These are phyloP conservation scores for Columbina picui DNA, from an alignment of 2,113 vertebrate species.

Conservation along the genomic window DNA sequence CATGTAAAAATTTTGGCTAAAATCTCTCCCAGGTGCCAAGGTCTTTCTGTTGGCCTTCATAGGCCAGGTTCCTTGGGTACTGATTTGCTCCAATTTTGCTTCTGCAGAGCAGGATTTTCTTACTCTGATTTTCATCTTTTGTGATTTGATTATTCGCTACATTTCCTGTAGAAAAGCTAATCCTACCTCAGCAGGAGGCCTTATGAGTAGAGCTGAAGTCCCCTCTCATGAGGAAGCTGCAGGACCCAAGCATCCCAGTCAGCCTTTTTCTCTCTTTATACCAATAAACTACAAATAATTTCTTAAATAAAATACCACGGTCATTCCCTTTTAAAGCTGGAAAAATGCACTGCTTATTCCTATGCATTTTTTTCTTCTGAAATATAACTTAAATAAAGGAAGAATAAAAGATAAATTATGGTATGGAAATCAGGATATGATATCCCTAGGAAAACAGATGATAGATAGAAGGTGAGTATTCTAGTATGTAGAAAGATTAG, in stretches of 20 bases:
- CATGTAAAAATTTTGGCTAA: background rate
- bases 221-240: background rate
- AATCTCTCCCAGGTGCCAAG: background rate
- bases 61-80: background rate
- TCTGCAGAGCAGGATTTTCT: background rate
- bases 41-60: background rate
- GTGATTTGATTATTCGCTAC: background rate
- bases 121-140: background rate
- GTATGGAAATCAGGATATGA: background rate
- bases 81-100: background rate
- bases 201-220: background rate
- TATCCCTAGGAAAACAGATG: rapidly evolving
- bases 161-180: background rate
- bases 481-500: background rate
- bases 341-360: background rate
- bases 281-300: background rate
- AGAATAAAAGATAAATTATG: background rate
- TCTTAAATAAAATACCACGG: background rate
- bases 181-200: background rate
- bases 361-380: background rate
- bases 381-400: background rate
- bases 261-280: rapidly evolving
- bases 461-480: background rate
- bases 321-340: background rate
- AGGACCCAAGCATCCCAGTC: background rate